Conservation (phyloP, 2,797 vertebrate genomes). For the Nyctibius grandis region DNA sequence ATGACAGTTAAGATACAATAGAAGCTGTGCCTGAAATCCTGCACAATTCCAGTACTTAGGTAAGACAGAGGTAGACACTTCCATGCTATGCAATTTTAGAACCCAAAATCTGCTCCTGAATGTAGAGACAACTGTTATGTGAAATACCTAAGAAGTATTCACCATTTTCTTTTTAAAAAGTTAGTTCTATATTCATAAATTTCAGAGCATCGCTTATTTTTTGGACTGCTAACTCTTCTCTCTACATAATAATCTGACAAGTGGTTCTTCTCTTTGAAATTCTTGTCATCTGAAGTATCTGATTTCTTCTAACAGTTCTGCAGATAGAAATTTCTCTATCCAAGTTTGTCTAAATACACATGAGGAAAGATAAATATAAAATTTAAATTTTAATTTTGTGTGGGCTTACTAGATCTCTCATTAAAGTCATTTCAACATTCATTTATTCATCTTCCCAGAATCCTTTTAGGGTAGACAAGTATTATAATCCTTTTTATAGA, state of each 20-base stretch:
- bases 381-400: not conserved
- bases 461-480: not conserved
- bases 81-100: not conserved
- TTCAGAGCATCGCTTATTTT: not conserved
- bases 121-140: not conserved
- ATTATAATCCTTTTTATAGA: not conserved
- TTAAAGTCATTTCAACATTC: not conserved
- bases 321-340: not conserved
- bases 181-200: not conserved
- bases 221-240: not conserved
- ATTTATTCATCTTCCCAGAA: conserved; percentile 9
- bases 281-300: not conserved
- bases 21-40: not conserved
- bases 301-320: not conserved
- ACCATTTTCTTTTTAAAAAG: not conserved
- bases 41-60: not conserved
- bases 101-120: not conserved
- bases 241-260: not conserved
- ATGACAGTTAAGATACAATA: not conserved
- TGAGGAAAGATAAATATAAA: not conserved
- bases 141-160: not conserved
- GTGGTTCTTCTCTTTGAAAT: not conserved
- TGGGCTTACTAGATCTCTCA: not conserved
- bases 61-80: not conserved
- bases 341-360: not conserved